These are phyloP conservation scores for Poecilia latipinna DNA, from an alignment of 2,113 vertebrate genomes.

Conservation along the genomic window DNA sequence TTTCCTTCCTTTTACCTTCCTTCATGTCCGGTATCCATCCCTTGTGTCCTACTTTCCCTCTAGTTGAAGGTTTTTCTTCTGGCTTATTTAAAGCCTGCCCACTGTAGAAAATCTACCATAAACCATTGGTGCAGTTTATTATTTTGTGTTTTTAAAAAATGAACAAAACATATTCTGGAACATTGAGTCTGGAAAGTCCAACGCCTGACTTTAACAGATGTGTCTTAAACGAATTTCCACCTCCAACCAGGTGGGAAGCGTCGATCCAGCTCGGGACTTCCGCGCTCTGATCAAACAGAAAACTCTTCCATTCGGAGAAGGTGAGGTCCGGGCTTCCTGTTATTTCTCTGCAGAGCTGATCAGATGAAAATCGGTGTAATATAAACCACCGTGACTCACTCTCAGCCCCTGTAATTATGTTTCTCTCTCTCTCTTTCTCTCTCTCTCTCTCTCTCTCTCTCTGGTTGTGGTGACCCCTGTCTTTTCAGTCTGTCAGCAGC, in stretches of 20 bases:
- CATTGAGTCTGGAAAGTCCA: not conserved
- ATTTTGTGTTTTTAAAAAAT: not conserved
- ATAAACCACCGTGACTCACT: constrained; percentile 23
- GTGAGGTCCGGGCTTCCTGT: constrained; percentile 74
- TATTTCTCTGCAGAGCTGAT: not conserved
- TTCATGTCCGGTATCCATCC: not conserved
- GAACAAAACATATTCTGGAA: not conserved
- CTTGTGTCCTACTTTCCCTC: not conserved
- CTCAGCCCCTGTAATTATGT: constrained; percentile 35
- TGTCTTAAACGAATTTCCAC: constrained; percentile 9
- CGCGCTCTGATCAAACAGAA: constrained; percentile 83
- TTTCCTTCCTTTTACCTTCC: not conserved
- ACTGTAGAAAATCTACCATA: not conserved
- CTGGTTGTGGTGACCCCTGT: constrained; percentile 57
- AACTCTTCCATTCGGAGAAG: constrained; percentile 85
- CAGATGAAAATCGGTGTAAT: not conserved
- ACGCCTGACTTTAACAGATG: constrained; percentile 8
- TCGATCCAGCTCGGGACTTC: constrained; percentile 90
- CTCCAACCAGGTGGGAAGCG: constrained; percentile 89
- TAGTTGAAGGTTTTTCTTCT: not conserved
- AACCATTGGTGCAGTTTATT: not conserved
- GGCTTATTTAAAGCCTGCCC: not conserved
- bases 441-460: constrained; percentile 51
- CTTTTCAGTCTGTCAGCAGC: constrained; percentile 88
- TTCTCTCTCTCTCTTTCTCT: constrained; percentile 56